These are phyloP conservation scores for Thinocorus orbignyianus DNA, from an alignment of 2,113 vertebrate species.

Conservation along the genomic window DNA sequence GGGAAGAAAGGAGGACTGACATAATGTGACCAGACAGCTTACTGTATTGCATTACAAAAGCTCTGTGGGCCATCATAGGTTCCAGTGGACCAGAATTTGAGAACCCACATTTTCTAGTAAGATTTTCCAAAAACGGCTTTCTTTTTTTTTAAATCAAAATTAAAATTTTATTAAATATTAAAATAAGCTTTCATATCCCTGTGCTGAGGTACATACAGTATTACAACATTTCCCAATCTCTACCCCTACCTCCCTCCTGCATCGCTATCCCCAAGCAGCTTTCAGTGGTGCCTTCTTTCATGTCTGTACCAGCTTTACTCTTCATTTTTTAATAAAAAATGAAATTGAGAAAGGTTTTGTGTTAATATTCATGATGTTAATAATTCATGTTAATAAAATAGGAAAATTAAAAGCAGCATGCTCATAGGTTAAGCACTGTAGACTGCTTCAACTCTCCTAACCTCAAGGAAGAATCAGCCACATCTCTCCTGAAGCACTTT, in stretches of 20 bases:
- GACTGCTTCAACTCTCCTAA: not conserved
- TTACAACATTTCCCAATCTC: not conserved
- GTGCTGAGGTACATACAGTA: not conserved
- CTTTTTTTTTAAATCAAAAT: not conserved
- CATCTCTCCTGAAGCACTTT: not conserved
- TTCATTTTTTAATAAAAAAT: slow-evolving; percentile 32
- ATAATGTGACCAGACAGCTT: not conserved
- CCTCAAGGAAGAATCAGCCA: not conserved
- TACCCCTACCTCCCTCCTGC: not conserved
- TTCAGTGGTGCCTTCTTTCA: not conserved
- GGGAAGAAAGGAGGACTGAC: not conserved
- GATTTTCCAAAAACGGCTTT: not conserved
- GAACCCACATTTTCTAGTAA: not conserved
- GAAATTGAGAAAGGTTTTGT: slow-evolving; percentile 6
- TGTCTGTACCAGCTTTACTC: not conserved
- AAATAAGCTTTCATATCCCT: not conserved
- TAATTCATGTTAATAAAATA: slow-evolving; percentile 58
- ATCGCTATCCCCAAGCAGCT: not conserved
- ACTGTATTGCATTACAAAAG: not conserved
- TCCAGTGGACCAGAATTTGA: not conserved
- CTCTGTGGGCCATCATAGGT: not conserved
- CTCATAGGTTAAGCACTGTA: not conserved
- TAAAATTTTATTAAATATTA: not conserved
- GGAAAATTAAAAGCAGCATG: slow-evolving; percentile 55
- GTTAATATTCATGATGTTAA: slow-evolving; percentile 42